phyloP scores from a whole-genome alignment of 2,113 vertebrate genomes.

The Anarrhichthys ocellatus region DNA sequence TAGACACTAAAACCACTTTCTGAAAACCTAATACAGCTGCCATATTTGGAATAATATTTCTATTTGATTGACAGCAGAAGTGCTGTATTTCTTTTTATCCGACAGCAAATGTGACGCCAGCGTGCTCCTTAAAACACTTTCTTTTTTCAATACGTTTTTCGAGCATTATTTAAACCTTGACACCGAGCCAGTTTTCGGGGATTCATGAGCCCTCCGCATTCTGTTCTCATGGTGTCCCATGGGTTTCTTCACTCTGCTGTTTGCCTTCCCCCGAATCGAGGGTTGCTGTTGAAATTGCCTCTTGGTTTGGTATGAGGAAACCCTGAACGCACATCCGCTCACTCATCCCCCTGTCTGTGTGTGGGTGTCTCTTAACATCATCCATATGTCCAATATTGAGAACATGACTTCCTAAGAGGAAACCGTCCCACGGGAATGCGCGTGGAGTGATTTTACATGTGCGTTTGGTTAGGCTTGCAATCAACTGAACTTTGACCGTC shows the following conservation, averaged over 20 bases:
- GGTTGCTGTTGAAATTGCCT: constrained; percentile 31
- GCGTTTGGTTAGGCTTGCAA: constrained; percentile 66
- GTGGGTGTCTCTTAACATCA: constrained; percentile 41
- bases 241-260: not conserved
- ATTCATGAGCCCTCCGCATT: constrained; percentile 14
- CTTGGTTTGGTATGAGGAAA: constrained; percentile 17
- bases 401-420: constrained; percentile 65
- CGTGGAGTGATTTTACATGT: constrained; percentile 60
- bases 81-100: not conserved
- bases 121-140: too few relatives aligned
- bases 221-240: constrained; percentile 13
- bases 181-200: not conserved
- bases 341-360: constrained; percentile 48
- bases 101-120: not conserved
- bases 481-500: constrained; percentile 34
- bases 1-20: not conserved
- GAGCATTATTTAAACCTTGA: not conserved
- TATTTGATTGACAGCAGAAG: not conserved
- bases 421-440: constrained; percentile 50
- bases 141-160: not conserved
- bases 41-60: not conserved
- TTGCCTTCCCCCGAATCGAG: constrained; percentile 19
- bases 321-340: constrained; percentile 56
- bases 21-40: not conserved
- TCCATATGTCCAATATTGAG: constrained; percentile 68